A percentile compares a stretch with the other conserved stretches of the same genome.
phyloP scores from a whole-genome alignment of 2,113 vertebrate genomes.

The Monarcha castaneiventris region DNA sequence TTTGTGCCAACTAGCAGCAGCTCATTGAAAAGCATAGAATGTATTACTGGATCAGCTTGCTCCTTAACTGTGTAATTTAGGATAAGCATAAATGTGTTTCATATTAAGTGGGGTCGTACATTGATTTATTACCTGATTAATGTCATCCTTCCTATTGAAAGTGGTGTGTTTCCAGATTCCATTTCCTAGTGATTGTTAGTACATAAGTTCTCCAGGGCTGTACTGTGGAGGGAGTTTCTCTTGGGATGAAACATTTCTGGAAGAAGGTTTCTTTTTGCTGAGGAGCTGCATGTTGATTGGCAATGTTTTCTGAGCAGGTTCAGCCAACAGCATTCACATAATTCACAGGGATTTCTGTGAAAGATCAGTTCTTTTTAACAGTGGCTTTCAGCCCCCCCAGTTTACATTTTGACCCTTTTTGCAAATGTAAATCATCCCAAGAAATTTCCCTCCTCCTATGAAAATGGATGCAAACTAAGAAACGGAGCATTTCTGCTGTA shows the following conservation, averaged over 20 bases:
- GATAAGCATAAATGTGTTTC: conserved; percentile 55
- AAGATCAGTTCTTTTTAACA: neutral
- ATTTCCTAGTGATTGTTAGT: conserved; percentile 27
- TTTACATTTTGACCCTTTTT: neutral
- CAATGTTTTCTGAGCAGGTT: neutral
- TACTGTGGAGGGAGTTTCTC: neutral
- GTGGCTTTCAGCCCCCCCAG: neutral
- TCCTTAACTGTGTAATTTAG: neutral
- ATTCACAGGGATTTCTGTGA: neutral
- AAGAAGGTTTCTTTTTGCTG: neutral
- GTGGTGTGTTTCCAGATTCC: neutral
- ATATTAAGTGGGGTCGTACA: conserved; percentile 1
- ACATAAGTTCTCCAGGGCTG: neutral
- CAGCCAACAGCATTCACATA: neutral
- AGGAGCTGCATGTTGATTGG: neutral
- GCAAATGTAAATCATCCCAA: neutral
- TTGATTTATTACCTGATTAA: conserved; percentile 57
- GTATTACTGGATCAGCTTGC: conserved; percentile 31
- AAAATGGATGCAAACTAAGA: neutral
- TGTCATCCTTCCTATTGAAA: conserved; percentile 32
- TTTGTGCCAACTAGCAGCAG: conserved; percentile 36
- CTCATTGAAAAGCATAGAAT: conserved; percentile 44
- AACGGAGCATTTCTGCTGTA: neutral
- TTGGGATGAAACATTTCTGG: neutral
- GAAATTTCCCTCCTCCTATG: neutral